Base-by-base conservation (phyloP, 1,140 invertebrate species). In the Cydia fagiglandana region DNA sequence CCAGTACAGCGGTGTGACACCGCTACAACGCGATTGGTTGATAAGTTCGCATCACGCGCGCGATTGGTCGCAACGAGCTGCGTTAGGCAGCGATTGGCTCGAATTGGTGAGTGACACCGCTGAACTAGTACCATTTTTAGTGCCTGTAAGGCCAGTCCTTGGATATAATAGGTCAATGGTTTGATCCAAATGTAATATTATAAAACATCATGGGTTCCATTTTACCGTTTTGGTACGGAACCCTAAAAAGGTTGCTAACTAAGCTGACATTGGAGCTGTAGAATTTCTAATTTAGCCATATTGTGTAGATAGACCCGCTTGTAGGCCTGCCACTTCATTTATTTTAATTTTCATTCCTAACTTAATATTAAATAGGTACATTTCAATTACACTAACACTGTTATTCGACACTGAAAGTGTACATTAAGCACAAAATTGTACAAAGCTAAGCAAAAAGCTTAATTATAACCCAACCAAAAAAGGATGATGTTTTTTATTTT, bases 311-410 rank as follows among this genome's bases (percentile, higher is more conserved):
- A 70, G 66, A 17, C n/a, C 7, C 6, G 66, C 66, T 70, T 70
- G 30, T 70, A 70, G 66, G 66, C 66, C 66, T 45, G 66, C 38
- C 66, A 70, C 66, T 70, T 68, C 2, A 38, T 70, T 70, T 38
- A 38, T 70, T 70, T 3, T 38, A 10, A 7, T 38, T 70, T 70
- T 70, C 34, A 41, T 17, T 61, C 10, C 64, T 38, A 68, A 34
- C 1, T 38, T 34, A 9, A 24, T 61, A 24, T 56, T 56, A 56
- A 7, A 17, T 17, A 20, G 2, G n/a, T 61, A 20, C 56, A 61
- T 47, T 15, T 12, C 45, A 47, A 47, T 13, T 47, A 4, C 7
- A 13, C 7, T 7, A 47, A 47, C 13, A 47, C 0, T 4, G 34
- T 34, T 34, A 34, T 34, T 34, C 15, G 2, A 47, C 45, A 13